phyloP scores from a whole-genome alignment of 1,140 invertebrate genomes.

The Drosophila watanabei region DNA sequence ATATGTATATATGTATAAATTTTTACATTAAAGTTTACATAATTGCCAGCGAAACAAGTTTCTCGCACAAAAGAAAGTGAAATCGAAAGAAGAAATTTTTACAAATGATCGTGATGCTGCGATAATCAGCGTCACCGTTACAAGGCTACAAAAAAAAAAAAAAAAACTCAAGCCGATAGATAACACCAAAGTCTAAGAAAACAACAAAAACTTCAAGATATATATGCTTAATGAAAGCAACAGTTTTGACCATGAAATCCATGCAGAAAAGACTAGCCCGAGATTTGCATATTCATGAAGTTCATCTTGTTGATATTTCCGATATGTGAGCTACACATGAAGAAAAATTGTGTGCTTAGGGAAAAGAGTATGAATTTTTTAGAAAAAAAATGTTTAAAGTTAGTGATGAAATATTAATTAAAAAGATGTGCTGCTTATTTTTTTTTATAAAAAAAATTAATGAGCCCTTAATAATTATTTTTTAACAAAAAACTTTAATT shows the following conservation, averaged over 20 bases:
- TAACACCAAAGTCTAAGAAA: constrained; percentile 5
- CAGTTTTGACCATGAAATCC: constrained; percentile 69
- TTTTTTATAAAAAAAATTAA: too few species aligned
- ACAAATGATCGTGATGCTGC: constrained; percentile 26
- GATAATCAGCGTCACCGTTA: constrained; percentile 25
- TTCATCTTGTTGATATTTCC: constrained; percentile 42
- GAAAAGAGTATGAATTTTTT: background rate
- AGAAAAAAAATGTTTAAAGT: too few species aligned
- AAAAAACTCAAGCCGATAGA: constrained; percentile 9
- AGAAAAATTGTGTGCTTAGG: background rate
- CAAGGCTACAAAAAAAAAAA: constrained; percentile 19
- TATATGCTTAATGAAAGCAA: constrained; percentile 48
- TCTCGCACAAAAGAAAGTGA: constrained; percentile 67
- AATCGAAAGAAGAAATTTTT: constrained; percentile 70
- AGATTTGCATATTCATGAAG: constrained; percentile 76
- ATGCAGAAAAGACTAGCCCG: constrained; percentile 31
- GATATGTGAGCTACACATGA: constrained; percentile 13
- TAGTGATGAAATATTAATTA: too few species aligned
- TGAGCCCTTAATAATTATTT: too few species aligned
- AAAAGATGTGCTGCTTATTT: too few species aligned
- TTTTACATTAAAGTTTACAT: constrained; percentile 61
- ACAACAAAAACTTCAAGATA: background rate
- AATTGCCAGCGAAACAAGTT: constrained; percentile 73
- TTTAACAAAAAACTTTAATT: too few species aligned
- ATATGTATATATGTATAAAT: constrained; percentile 28